Evolutionary conservation across 2,113 vertebrate species (phyloP).

Genomic region (Microtus ochrogaster): DNA sequence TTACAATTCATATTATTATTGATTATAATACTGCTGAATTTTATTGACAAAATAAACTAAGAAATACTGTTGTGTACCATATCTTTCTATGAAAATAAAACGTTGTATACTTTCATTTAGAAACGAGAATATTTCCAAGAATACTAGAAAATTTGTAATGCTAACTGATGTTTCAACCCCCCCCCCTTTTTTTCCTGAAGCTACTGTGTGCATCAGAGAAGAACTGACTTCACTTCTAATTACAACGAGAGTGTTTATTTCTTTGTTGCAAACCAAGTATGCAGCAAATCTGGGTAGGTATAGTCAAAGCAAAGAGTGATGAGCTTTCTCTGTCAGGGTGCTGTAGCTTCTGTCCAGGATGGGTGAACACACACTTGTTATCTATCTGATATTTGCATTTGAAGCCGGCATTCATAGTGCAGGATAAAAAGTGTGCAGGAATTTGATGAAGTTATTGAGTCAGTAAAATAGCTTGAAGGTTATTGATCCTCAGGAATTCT

Average conservation of each 20-base stretch:
- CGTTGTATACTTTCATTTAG: background rate
- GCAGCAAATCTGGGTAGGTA: background rate
- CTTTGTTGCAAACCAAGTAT: background rate
- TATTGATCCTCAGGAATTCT: background rate
- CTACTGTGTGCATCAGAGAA: background rate
- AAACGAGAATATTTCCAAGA: background rate
- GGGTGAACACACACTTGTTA: background rate
- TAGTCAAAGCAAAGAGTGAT: background rate
- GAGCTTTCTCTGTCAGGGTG: background rate
- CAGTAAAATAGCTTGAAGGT: background rate
- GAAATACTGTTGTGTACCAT: background rate
- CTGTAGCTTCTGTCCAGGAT: background rate
- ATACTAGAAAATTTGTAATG: background rate
- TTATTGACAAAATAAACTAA: background rate
- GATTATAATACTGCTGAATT: background rate
- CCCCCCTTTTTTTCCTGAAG: background rate
- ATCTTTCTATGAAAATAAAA: background rate
- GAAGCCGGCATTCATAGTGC: background rate
- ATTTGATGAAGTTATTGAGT: constrained; percentile 9
- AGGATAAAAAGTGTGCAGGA: background rate
- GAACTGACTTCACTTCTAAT: background rate
- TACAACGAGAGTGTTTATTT: background rate
- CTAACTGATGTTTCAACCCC: background rate
- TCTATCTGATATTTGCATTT: background rate
- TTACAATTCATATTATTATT: background rate